These are phyloP conservation scores for Anguilla anguilla DNA, from an alignment of 2,797 vertebrate genomes.

Conservation along the genomic window DNA sequence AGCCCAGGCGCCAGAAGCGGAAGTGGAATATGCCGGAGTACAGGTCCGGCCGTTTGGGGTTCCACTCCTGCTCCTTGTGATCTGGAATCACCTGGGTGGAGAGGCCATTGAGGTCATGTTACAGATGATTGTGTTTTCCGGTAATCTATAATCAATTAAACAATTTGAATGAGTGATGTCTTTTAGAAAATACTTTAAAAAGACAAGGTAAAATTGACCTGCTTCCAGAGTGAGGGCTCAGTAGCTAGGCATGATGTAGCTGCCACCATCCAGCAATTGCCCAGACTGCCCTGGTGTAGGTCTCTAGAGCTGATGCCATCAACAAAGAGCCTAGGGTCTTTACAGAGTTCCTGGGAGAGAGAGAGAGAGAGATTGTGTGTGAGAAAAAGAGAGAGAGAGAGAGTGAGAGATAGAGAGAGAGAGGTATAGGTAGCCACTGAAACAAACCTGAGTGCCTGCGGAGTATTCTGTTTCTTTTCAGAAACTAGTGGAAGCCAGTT, in stretches of 20 bases:
- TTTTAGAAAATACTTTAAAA: neutral
- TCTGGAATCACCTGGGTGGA: slow-evolving; percentile 77
- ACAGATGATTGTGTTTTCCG: neutral
- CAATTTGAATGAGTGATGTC: too few species aligned
- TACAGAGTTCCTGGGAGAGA: slow-evolving; percentile 74
- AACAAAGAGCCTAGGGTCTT: slow-evolving; percentile 79
- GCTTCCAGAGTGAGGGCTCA: slow-evolving; percentile 78
- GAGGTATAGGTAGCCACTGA: too few species aligned
- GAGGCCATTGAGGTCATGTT: neutral
- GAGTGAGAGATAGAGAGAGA: neutral
- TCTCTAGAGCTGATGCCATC: slow-evolving; percentile 84
- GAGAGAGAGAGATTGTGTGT: neutral
- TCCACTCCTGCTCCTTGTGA: slow-evolving; percentile 79
- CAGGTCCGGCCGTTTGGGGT: slow-evolving; percentile 63
- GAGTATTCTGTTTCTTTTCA: neutral
- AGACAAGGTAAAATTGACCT: slow-evolving; percentile 49
- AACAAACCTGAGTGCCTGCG: neutral
- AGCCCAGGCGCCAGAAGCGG: slow-evolving; percentile 79
- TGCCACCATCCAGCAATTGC: slow-evolving; percentile 87
- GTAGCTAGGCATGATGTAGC: slow-evolving; percentile 80
- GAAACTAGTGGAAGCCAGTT: neutral
- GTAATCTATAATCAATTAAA: neutral
- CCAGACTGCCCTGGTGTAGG: slow-evolving; percentile 82
- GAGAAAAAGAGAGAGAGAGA: neutral
- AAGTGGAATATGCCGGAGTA: slow-evolving; percentile 83